phyloP scores from a whole-genome alignment of 2,888 invertebrate species.

The Buathra laborator region DNA sequence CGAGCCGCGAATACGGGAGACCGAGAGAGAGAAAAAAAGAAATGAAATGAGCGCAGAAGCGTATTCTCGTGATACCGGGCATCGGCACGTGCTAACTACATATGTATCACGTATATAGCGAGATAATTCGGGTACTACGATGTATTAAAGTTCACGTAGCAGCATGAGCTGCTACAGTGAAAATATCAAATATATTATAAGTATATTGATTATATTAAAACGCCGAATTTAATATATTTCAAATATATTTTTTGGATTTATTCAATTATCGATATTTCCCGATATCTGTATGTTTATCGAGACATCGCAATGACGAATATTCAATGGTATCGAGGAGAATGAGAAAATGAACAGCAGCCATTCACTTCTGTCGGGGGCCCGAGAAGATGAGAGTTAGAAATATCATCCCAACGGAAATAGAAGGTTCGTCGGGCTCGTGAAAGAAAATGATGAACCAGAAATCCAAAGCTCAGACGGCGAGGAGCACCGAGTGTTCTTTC shows the following conservation, averaged over 20 bases:
- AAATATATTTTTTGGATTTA: too few species aligned
- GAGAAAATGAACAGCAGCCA: not conserved
- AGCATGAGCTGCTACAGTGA: too few species aligned
- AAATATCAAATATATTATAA: too few species aligned
- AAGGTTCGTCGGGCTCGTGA: slow-evolving; percentile 26
- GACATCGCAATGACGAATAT: slow-evolving; percentile 8
- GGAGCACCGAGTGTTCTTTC: slow-evolving; percentile 73
- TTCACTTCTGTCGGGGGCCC: slow-evolving; percentile 15
- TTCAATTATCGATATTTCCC: too few species aligned
- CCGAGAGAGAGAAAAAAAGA: not conserved
- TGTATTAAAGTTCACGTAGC: too few species aligned
- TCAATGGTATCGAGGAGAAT: slow-evolving; percentile 27
- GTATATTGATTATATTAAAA: too few species aligned
- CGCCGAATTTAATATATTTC: too few species aligned
- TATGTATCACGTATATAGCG: slow-evolving; percentile 4
- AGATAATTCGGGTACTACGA: slow-evolving; percentile 21
- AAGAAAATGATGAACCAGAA: slow-evolving; percentile 70
- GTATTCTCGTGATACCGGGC: slow-evolving; percentile 13
- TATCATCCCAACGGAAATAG: slow-evolving; percentile 68
- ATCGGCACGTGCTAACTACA: not conserved
- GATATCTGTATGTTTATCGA: not conserved
- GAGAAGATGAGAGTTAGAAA: slow-evolving; percentile 64
- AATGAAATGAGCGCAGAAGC: not conserved
- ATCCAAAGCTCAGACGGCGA: slow-evolving; percentile 51
- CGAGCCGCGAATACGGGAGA: slow-evolving; percentile 41